phyloP scores from a whole-genome alignment of 2,113 vertebrate genomes.

The Peromyscus californicus region DNA sequence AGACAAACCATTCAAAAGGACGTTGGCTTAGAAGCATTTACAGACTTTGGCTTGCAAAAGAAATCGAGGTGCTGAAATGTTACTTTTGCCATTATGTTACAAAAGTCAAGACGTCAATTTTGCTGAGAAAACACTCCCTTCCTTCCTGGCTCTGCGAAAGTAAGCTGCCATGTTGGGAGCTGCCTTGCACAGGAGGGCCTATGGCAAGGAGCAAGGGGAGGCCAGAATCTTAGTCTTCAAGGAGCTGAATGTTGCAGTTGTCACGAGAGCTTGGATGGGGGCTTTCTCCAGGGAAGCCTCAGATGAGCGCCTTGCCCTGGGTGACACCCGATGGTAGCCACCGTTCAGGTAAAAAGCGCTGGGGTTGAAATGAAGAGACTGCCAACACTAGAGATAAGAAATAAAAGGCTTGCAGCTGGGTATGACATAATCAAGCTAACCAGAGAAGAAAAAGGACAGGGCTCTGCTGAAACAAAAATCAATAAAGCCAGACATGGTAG shows the following conservation, averaged over 20 bases:
- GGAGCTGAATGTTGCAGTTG: not conserved
- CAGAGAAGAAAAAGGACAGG: not conserved
- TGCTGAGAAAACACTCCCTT: not conserved
- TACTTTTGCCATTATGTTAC: not conserved
- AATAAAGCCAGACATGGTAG: not conserved
- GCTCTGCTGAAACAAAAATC: not conserved
- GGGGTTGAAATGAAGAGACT: not conserved
- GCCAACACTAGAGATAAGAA: not conserved
- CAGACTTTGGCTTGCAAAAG: not conserved
- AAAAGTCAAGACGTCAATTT: not conserved
- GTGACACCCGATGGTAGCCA: not conserved
- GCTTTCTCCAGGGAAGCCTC: not conserved
- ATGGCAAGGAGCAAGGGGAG: not conserved
- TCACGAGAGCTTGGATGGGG: too few species aligned
- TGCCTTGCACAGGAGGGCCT: not conserved
- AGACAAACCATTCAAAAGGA: not conserved
- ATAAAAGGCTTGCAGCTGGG: not conserved
- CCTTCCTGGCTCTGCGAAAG: not conserved
- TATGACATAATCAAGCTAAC: not conserved
- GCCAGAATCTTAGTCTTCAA: not conserved
- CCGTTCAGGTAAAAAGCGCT: not conserved
- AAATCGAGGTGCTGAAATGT: not conserved
- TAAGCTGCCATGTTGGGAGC: rapidly evolving
- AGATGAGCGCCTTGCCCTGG: not conserved
- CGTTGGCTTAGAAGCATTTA: not conserved